Evolutionary conservation across 2,797 vertebrate species (phyloP), one percentile per base, ranked within the genome.

Genomic region (Syngnathus rostellatus): DNA sequence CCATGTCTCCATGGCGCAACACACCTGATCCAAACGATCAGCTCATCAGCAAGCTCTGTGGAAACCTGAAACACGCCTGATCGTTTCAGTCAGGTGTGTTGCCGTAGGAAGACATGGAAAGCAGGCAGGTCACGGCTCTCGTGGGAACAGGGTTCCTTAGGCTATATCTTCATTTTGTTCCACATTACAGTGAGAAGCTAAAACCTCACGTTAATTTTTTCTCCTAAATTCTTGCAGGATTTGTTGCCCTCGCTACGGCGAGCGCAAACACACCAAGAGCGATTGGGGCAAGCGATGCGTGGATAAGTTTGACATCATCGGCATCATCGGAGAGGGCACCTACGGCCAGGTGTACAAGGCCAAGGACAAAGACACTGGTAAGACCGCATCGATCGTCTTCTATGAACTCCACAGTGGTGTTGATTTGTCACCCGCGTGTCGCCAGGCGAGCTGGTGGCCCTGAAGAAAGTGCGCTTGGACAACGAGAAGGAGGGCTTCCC

Each of bases 311-410:
- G 95, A 98, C 74, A 99, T 99, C 73, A 97, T 99, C 60, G 95
- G 97, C 41, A 99, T 99, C 81, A 99, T 98, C 61, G 97, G 97
- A 16, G 97, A 99, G 68, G 97, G 97, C 68, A 99, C 97, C 0
- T 99, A 99, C 0, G 97, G 97, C 51, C 97, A 99, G 82, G 97
- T 99, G 72, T 99, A 98, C 90, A 99, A 99, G 85, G 97, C 97
- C 68, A 99, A 99, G 93, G 97, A 98, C 90, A 99, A 97, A 87
- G 96, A 96, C 70, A 98, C 97, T 72, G 97, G 97, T 98, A 57
- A 79, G 81, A 77, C 43, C 54, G 63, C 31, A 4, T 5, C 38
- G n/a, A 31, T 19, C 10, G 17, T 3, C 16, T 7, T 11, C 7
- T 1, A 25, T 1, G 38, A 40, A 62, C 57, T 46, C 38, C 19